A percentile compares a stretch with the other conserved stretches of the same genome.
Evolutionary conservation across 1,140 invertebrate species (phyloP).

Genomic region (Drosophila mojavensis): DNA sequence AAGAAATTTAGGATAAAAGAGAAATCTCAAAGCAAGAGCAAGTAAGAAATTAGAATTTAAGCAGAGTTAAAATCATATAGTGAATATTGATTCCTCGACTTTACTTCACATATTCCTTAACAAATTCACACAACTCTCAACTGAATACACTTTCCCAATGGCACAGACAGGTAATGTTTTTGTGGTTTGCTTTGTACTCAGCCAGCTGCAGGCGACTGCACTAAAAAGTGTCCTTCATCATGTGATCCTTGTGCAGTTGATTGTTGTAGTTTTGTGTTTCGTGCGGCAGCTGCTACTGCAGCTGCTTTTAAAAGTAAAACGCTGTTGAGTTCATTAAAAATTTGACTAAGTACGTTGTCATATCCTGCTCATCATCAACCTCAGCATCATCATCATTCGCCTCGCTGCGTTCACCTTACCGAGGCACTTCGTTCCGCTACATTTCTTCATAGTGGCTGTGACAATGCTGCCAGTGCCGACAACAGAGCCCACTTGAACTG

Average conservation of each 20-base stretch:
- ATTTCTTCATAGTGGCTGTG: conserved; percentile 44
- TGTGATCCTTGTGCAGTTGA: conserved; percentile 20
- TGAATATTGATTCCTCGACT: not conserved
- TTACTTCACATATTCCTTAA: not conserved
- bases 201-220: conserved; percentile 33
- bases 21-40: too few species aligned
- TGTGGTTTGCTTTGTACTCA: conserved; percentile 14
- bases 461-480: conserved; percentile 21
- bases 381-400: conserved; percentile 18
- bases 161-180: conserved; percentile 17
- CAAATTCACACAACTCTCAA: not conserved
- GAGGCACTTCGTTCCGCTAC: conserved; percentile 29
- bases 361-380: conserved; percentile 59
- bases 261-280: not conserved
- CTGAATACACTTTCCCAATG: conserved; percentile 1
- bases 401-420: not conserved
- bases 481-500: conserved; percentile 46
- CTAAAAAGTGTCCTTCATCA: conserved; percentile 30
- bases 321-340: conserved; percentile 80
- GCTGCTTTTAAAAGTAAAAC: conserved; percentile 70
- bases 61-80: too few species aligned
- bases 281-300: conserved; percentile 7
- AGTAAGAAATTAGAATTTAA: too few species aligned
- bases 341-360: conserved; percentile 77
- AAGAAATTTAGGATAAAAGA: too few species aligned